These are phyloP conservation scores for Pao palembangensis DNA, from an alignment of 2,113 vertebrate genomes.

Conservation along the genomic window DNA sequence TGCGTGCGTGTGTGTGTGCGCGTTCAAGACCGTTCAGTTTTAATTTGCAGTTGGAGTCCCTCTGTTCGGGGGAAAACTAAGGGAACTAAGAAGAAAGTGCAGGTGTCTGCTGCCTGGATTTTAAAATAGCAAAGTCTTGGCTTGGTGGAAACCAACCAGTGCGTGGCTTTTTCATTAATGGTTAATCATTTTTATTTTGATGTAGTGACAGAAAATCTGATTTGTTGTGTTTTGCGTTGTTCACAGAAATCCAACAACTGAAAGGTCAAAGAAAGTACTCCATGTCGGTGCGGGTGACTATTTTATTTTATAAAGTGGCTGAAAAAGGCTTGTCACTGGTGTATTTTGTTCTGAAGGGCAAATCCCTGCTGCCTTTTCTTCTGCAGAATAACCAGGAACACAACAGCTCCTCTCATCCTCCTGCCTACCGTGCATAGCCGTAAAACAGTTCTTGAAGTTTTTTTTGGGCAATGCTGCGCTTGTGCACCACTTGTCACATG, in stretches of 20 bases:
- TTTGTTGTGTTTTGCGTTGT: too few species aligned
- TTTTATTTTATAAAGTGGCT: slow-evolving; percentile 31
- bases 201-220: too few species aligned
- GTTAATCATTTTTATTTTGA: too few species aligned
- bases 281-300: neutral
- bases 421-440: slow-evolving; percentile 12
- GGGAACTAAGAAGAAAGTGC: neutral
- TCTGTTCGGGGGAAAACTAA: neutral
- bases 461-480: slow-evolving; percentile 20
- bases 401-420: slow-evolving; percentile 24
- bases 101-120: slow-evolving; percentile 22
- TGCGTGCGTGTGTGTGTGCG: neutral
- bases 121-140: slow-evolving; percentile 7
- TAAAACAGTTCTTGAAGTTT: slow-evolving; percentile 20
- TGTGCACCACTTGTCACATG: slow-evolving; percentile 1
- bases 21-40: neutral
- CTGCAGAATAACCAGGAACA: slow-evolving; percentile 18
- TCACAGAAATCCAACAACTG: slow-evolving; percentile 26
- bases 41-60: slow-evolving; percentile 19
- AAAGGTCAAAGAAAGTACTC: slow-evolving; percentile 12
- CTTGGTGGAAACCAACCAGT: neutral
- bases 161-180: slow-evolving; percentile 3
- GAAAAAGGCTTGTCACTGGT: slow-evolving; percentile 35
- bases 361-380: slow-evolving; percentile 21
- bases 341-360: slow-evolving; percentile 21